Conservation (phyloP, 2,888 invertebrate genomes). For the Acronicta alni region DNA sequence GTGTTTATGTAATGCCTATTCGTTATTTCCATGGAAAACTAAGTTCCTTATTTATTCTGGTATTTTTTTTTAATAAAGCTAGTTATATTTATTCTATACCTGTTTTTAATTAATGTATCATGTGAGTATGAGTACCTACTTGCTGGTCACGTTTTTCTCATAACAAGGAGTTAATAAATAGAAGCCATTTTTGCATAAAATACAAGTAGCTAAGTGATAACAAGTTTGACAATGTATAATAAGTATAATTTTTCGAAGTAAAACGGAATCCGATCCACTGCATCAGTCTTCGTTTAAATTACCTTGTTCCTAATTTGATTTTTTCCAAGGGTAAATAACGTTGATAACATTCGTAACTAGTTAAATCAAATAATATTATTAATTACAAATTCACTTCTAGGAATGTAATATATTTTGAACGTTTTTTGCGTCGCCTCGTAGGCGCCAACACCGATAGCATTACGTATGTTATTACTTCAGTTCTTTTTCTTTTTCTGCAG, state of each 20-base stretch:
- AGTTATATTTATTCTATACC: neutral
- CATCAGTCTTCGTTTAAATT: too few relatives aligned
- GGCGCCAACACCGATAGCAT: neutral
- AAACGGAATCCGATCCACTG: too few relatives aligned
- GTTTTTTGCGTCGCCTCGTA: neutral
- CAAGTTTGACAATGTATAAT: neutral
- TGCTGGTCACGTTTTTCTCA: conserved; percentile 18
- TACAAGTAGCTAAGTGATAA: too few relatives aligned
- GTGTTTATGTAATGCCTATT: conserved; percentile 14
- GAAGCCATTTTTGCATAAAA: neutral
- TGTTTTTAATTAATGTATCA: conserved; percentile 1
- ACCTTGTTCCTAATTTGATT: too few relatives aligned
- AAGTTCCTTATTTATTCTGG: neutral
- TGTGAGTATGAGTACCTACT: neutral
- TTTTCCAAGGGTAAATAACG: too few relatives aligned
- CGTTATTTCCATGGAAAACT: conserved; percentile 14
- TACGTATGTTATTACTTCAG: neutral
- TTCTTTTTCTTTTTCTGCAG: too few relatives aligned
- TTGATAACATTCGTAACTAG: too few relatives aligned
- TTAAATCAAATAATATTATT: too few relatives aligned
- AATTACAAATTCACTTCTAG: too few relatives aligned
- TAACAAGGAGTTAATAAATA: neutral
- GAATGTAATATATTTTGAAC: too few relatives aligned
- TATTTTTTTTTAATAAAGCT: neutral
- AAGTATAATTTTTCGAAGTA: too few relatives aligned